A percentile compares a stretch with the other conserved stretches of the same genome.
Evolutionary conservation across 1,140 invertebrate genomes (phyloP).

Genomic region (Mylabris phalerata): DNA sequence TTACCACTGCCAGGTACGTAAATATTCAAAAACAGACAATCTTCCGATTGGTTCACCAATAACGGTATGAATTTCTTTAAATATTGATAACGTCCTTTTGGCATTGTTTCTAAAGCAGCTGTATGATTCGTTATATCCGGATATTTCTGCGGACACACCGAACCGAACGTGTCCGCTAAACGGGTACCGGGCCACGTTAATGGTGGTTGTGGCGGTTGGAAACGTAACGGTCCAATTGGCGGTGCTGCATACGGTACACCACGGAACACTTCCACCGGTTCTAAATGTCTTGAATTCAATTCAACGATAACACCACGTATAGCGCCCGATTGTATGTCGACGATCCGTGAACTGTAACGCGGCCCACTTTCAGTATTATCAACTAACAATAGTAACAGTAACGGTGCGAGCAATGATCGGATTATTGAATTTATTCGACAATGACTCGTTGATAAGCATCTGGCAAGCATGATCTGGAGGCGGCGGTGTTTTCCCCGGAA

Average conservation of each 20-base stretch:
- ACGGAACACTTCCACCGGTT: constrained; percentile 73
- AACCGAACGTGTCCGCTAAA: constrained; percentile 64
- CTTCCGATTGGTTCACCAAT: constrained; percentile 76
- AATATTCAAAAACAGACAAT: constrained; percentile 85
- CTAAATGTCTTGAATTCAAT: constrained; percentile 65
- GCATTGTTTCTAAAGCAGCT: constrained; percentile 60
- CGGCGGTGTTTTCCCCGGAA: neutral
- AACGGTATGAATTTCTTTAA: constrained; percentile 57
- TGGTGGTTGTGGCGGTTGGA: constrained; percentile 61
- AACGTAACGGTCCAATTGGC: constrained; percentile 63
- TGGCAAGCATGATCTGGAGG: constrained; percentile 35
- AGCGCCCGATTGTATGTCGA: constrained; percentile 58
- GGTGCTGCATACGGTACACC: constrained; percentile 79
- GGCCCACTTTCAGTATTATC: constrained; percentile 42
- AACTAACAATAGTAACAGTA: constrained; percentile 17
- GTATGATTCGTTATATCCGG: constrained; percentile 68
- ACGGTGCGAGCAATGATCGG: constrained; percentile 22
- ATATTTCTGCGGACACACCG: constrained; percentile 70
- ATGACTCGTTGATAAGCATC: constrained; percentile 29
- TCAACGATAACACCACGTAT: constrained; percentile 66
- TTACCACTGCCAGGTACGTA: constrained; percentile 78
- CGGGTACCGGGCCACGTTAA: constrained; percentile 64
- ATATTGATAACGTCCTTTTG: constrained; percentile 59
- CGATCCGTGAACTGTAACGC: constrained; percentile 56
- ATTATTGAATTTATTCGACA: constrained; percentile 15